Conservation (phyloP, 2,888 invertebrate genomes). For the Lycocerus yunnanus region DNA sequence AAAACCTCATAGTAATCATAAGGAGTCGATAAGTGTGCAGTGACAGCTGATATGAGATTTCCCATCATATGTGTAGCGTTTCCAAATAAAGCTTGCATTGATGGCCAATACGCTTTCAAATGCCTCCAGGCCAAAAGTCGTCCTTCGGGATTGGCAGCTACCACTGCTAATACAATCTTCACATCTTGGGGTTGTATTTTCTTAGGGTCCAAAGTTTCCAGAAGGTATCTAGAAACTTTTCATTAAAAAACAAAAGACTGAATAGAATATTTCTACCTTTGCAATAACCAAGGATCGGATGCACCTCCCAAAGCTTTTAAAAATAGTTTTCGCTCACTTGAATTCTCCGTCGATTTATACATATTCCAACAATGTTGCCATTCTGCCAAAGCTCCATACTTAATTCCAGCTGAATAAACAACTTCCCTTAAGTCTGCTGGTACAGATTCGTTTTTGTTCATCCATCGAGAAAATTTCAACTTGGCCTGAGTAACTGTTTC, state of each 20-base stretch:
- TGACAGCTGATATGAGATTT: constrained; percentile 66
- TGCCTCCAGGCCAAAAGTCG: constrained; percentile 75
- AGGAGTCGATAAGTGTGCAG: constrained; percentile 71
- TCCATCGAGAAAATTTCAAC: constrained; percentile 73
- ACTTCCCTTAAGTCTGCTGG: constrained; percentile 77
- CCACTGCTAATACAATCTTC: constrained; percentile 70
- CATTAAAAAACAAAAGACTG: not conserved
- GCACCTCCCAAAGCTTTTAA: constrained; percentile 73
- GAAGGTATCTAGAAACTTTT: constrained; percentile 66
- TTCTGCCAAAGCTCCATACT: constrained; percentile 70
- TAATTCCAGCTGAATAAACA: constrained; percentile 69
- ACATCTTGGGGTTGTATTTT: constrained; percentile 74
- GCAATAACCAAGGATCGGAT: constrained; percentile 79
- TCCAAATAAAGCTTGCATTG: constrained; percentile 66
- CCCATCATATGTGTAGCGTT: constrained; percentile 68
- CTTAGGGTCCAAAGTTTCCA: constrained; percentile 71
- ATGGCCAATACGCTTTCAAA: constrained; percentile 71
- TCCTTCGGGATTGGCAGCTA: constrained; percentile 74
- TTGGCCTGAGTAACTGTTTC: constrained; percentile 72
- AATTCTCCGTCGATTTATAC: constrained; percentile 67
- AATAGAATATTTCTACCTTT: constrained; percentile 59
- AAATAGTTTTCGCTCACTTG: constrained; percentile 73
- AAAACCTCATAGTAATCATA: constrained; percentile 75
- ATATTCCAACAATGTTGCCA: constrained; percentile 80
- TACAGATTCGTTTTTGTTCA: constrained; percentile 66